phyloP scores from a whole-genome alignment of 2,888 invertebrate species.

The Hoplodrina ambigua region DNA sequence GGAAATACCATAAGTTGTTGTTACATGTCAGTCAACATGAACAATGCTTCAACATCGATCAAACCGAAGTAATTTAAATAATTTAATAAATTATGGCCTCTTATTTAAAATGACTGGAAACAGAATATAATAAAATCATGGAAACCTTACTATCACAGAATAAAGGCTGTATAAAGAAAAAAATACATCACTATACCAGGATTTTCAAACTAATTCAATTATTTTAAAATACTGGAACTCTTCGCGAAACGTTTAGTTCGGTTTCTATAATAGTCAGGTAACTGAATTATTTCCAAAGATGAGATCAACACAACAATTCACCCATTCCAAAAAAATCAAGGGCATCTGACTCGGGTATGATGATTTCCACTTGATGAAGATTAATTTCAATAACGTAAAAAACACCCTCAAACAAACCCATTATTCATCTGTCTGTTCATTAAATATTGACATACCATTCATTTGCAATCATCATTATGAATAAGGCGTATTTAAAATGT shows the following conservation, averaged over 20 bases:
- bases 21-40: constrained; percentile 12
- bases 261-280: too few species aligned
- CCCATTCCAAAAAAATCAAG: constrained; percentile 16
- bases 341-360: constrained; percentile 3
- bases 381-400: constrained; percentile 62
- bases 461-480: constrained; percentile 32
- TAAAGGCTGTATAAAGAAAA: too few species aligned
- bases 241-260: too few species aligned
- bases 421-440: constrained; percentile 37
- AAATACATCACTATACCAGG: too few species aligned
- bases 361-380: constrained; percentile 62
- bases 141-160: not conserved
- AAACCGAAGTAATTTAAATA: constrained; percentile 25
- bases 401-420: constrained; percentile 21
- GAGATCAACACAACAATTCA: not conserved
- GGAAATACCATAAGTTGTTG: constrained; percentile 40
- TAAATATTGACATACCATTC: constrained; percentile 49
- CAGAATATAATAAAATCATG: too few species aligned
- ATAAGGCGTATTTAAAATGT: constrained; percentile 3
- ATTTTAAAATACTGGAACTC: too few species aligned
- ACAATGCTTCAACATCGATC: constrained; percentile 15
- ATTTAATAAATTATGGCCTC: not conserved
- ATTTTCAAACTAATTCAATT: too few species aligned
- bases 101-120: too few species aligned
- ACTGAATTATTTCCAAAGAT: not conserved